Conservation (phyloP, 2,888 invertebrate species). For the Drosophila longiperda region DNA sequence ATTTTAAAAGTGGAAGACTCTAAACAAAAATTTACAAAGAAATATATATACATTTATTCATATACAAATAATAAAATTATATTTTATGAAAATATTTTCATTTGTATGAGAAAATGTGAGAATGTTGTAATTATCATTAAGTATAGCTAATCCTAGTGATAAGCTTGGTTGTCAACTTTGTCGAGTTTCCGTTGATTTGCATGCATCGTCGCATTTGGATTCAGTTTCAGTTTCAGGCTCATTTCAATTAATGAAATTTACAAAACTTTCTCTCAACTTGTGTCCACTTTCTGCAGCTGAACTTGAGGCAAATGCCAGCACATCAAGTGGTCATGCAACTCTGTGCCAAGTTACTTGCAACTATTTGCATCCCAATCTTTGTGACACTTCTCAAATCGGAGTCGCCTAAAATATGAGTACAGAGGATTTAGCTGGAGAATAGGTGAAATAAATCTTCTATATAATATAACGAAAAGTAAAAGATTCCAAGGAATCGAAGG, state of each 20-base stretch:
- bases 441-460: neutral
- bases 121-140: neutral
- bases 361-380: slow-evolving; percentile 43
- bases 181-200: slow-evolving; percentile 43
- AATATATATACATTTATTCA: neutral
- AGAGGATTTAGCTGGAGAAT: too few relatives aligned
- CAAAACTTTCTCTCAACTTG: slow-evolving; percentile 52
- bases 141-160: slow-evolving; percentile 15
- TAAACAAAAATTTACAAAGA: neutral
- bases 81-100: neutral
- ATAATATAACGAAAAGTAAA: neutral
- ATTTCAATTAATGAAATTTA: slow-evolving; percentile 66
- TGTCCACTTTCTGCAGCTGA: slow-evolving; percentile 20
- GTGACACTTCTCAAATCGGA: slow-evolving; percentile 45
- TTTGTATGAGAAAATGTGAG: neutral
- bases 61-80: neutral
- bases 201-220: slow-evolving; percentile 47
- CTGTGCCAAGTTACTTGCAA: slow-evolving; percentile 1
- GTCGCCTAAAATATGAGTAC: too few relatives aligned
- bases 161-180: slow-evolving; percentile 29
- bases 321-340: neutral
- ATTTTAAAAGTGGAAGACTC: neutral
- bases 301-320: slow-evolving; percentile 10
- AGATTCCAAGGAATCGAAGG: neutral
- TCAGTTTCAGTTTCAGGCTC: slow-evolving; percentile 41